Conservation (phyloP, 2,888 invertebrate genomes). For the Camponotus fellah region DNA sequence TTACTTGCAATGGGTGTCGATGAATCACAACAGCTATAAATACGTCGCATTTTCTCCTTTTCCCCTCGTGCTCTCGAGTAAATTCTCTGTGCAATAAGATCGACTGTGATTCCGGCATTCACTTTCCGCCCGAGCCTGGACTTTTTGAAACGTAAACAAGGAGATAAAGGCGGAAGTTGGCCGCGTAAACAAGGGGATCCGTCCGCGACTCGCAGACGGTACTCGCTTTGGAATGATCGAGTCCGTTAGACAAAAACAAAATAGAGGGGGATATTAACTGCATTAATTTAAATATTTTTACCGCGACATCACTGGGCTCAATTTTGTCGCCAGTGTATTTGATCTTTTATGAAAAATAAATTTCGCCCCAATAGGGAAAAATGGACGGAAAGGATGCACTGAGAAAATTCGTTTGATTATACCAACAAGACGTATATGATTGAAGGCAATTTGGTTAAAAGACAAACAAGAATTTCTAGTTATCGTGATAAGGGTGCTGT, state of each 20-base stretch:
- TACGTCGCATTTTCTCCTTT: constrained; percentile 5
- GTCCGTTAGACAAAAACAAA: not conserved
- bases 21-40: constrained; percentile 49
- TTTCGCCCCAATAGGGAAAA: not conserved
- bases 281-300: constrained; percentile 11
- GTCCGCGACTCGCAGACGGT: constrained; percentile 23
- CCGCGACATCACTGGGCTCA: not conserved
- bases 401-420: no score
- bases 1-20: constrained; percentile 38
- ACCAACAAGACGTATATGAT: no score
- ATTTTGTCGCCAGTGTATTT: not conserved
- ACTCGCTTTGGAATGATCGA: constrained; percentile 19
- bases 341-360: not conserved
- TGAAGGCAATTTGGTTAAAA: no score
- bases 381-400: not conserved
- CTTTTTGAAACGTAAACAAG: constrained; percentile 61
- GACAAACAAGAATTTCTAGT: no score
- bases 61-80: not conserved
- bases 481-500: no score
- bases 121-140: constrained; percentile 29
- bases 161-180: constrained; percentile 55
- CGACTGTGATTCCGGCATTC: constrained; percentile 26
- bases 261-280: not conserved
- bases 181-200: constrained; percentile 66
- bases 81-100: constrained; percentile 41